A percentile compares a stretch with the other conserved stretches of the same genome.
phyloP scores from a whole-genome alignment of 2,888 invertebrate species.

The Sipha maydis region DNA sequence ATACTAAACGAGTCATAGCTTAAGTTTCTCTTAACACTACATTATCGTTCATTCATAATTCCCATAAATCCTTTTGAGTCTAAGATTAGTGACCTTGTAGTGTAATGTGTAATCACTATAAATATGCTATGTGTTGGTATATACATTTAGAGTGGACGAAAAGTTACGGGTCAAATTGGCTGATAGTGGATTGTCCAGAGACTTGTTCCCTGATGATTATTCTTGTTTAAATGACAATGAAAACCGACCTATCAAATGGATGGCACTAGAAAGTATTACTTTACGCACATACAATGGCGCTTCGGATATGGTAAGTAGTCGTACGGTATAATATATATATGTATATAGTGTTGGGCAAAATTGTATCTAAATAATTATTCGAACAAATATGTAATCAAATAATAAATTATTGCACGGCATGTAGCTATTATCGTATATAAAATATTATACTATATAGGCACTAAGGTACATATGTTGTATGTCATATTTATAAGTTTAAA shows the following conservation, averaged over 20 bases:
- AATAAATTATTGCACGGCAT: no score
- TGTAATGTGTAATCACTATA: constrained; percentile 10
- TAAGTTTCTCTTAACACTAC: constrained; percentile 20
- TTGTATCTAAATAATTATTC: no score
- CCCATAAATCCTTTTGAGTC: constrained; percentile 32
- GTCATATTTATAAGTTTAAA: no score
- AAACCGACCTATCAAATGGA: constrained; percentile 93
- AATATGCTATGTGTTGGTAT: not conserved
- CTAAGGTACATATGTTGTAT: no score
- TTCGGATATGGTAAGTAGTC: constrained; percentile 83
- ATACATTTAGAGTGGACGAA: constrained; percentile 74
- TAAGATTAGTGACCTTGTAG: not conserved
- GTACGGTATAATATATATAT: constrained; percentile 60
- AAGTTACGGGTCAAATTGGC: constrained; percentile 84
- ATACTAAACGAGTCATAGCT: not conserved
- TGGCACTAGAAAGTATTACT: constrained; percentile 86
- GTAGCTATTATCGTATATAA: no score
- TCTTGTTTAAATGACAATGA: constrained; percentile 93
- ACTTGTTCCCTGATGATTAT: constrained; percentile 92
- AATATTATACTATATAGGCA: no score
- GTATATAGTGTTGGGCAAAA: no score
- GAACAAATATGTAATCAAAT: no score
- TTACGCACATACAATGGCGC: constrained; percentile 85
- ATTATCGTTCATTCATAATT: constrained; percentile 40
- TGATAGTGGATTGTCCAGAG: constrained; percentile 88